Base-by-base conservation (phyloP, 2,797 vertebrate genomes). In the Diplodus sargus region DNA sequence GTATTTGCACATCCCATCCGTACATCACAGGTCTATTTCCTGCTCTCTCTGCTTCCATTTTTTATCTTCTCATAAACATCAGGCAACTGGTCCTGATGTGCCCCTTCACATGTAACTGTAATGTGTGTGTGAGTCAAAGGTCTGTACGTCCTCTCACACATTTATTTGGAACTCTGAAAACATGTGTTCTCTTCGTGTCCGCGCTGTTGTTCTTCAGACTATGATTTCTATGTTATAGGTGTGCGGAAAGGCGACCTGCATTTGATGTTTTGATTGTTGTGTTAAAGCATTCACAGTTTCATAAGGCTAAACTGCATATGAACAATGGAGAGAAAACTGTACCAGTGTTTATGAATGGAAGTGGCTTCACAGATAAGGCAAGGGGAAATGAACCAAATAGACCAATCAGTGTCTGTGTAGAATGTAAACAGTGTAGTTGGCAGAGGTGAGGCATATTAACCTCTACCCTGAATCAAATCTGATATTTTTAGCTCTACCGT, bases 401-500 rank as follows among this genome's bases (percentile, higher is more conserved):
- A 45, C 76, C 64, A 85, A 76, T 89, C 82, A 82, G 83, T 49
- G 60, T 63, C 39, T 28, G 25, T 8, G 60, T 48, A 22, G 22
- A 86, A 78, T 85, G 53, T 92, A 93, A 92, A 92, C 84, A 91
- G 51, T 39, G 59, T 54, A 53, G 74, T 83, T 81, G 83, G 83
- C 81, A 85, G 82, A 83, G 69, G 73, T 80, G 70, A 88, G 86
- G 85, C 58, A 58, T 67, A 94, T 90, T 92, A 88, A 86, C 89
- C 87, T 92, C 71, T 87, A 64, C 66, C 84, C 89, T 58, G 48
- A 83, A 87, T 85, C 68, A 47, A 81, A 83, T 74, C 18, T n/a
- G 72, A 81, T 92, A 92, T 94, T 92, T 90, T 92, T 92, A 92
- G 91, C 79, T 65, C 64, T 28, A 13, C 25, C 7, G 69, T 70